Evolutionary conservation across 2,888 invertebrate species (phyloP), one percentile per base, ranked within the genome.

Genomic region (Timema cristinae): DNA sequence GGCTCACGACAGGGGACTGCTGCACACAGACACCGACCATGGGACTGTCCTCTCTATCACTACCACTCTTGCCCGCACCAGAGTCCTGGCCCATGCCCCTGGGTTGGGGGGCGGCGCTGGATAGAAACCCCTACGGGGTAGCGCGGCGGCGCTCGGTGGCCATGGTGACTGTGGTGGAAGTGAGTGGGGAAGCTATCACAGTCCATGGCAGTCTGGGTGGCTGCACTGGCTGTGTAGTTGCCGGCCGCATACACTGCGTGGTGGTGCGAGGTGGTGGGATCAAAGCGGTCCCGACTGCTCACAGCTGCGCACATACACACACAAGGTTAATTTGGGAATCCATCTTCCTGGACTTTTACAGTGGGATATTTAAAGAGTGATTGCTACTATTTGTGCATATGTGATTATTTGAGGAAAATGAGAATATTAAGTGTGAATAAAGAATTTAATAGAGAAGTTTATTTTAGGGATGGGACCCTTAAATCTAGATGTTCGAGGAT

Each of bases 1-100:
- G 95, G 83, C 95, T 95, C 83, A 93, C 94, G 81, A 95, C 95
- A 79, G 95, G 94, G 86, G 93, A 93, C 86, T 95, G 94, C 84
- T 93, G 93, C 81, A 94, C 91, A 85, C 94, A 94, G 78, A 94
- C 94, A 76, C 91, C 93, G 79, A 94, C 91, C 92, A 95, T 92
- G 77, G 92, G 91, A 79, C 91, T 91, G 80, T 91, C 91, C 78
- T 90, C 90, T 77, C 87, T 82, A 77, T 87, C 86, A 84, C 77
- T 82, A 54, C 54, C 77, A 70, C 79, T 77, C 73, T 79, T 80
- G 71, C 79, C 78, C 13, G 52, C 67, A 32, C 70, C 70, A 32
- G 66, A 63, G 50, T 32, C 50, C 56, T 59, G 47, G 67, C 68
- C 16, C 70, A 63, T 11, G 71, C 68, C 47, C 69, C 67, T n/a